A percentile compares a stretch with the other conserved stretches of the same genome.
These are phyloP conservation scores for Rhorus exstirpatorius DNA, from an alignment of 2,888 invertebrate genomes.

Conservation along the genomic window DNA sequence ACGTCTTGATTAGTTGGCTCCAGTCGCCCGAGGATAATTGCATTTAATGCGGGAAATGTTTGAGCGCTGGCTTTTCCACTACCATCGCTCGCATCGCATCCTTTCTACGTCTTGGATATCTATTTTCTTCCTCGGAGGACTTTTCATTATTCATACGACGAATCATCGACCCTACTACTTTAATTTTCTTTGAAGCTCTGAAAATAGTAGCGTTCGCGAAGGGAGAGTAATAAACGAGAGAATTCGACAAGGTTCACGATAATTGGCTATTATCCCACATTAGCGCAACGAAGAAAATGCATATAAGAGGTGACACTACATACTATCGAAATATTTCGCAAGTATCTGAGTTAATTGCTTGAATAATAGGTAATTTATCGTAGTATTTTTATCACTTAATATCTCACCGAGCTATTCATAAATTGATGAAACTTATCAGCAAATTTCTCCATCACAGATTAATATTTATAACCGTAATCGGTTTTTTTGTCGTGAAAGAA, in stretches of 20 bases:
- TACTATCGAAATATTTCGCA: background rate
- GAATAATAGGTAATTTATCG: background rate
- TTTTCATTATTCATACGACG: constrained; percentile 60
- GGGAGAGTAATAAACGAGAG: constrained; percentile 30
- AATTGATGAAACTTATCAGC: too few relatives aligned
- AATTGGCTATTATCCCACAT: constrained; percentile 33
- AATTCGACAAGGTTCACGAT: constrained; percentile 31
- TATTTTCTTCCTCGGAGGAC: constrained; percentile 23
- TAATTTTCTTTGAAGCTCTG: constrained; percentile 49
- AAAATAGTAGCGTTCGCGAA: constrained; percentile 31
- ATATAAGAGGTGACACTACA: background rate
- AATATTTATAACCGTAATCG: too few relatives aligned
- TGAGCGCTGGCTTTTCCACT: constrained; percentile 9
- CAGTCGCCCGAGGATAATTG: constrained; percentile 50
- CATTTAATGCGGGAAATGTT: constrained; percentile 38
- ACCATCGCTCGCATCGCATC: constrained; percentile 23
- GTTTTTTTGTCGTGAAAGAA: too few relatives aligned
- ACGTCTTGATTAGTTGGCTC: constrained; percentile 53
- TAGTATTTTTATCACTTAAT: background rate
- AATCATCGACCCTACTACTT: constrained; percentile 33
- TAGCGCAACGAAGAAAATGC: background rate
- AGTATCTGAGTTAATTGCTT: background rate
- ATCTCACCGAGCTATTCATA: background rate
- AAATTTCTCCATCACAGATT: too few relatives aligned
- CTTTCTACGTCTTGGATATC: constrained; percentile 42